phyloP scores from a whole-genome alignment of 2,888 invertebrate species.

The Apantesis nais region DNA sequence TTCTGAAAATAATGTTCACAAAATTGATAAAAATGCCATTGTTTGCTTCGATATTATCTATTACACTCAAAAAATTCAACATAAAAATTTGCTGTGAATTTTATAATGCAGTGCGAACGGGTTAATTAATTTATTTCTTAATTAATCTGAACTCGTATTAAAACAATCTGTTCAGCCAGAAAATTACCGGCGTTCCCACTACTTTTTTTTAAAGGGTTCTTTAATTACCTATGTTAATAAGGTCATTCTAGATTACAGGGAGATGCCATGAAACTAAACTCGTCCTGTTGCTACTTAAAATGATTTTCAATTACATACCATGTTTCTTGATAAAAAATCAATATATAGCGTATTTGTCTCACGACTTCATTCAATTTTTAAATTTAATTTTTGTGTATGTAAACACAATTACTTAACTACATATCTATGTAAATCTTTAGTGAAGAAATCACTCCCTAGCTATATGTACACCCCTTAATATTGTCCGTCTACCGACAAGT shows the following conservation, averaged over 20 bases:
- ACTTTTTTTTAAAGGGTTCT: neutral
- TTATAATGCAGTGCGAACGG: no score
- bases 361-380: neutral
- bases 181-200: neutral
- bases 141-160: neutral
- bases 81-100: no score
- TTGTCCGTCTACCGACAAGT: neutral
- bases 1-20: neutral
- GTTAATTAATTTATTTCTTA: neutral
- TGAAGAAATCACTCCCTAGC: neutral
- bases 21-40: slow-evolving; percentile 1
- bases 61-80: no score
- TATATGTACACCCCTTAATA: neutral
- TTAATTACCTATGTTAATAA: neutral
- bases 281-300: neutral
- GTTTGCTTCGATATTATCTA: neutral
- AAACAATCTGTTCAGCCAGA: neutral
- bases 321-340: neutral
- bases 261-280: no score
- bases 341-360: neutral
- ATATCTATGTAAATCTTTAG: neutral
- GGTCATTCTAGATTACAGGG: no score
- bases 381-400: neutral
- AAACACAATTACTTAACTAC: neutral
- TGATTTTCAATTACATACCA: neutral